Conservation (phyloP, 2,797 vertebrate species). For the Aulostomus chinensis region DNA sequence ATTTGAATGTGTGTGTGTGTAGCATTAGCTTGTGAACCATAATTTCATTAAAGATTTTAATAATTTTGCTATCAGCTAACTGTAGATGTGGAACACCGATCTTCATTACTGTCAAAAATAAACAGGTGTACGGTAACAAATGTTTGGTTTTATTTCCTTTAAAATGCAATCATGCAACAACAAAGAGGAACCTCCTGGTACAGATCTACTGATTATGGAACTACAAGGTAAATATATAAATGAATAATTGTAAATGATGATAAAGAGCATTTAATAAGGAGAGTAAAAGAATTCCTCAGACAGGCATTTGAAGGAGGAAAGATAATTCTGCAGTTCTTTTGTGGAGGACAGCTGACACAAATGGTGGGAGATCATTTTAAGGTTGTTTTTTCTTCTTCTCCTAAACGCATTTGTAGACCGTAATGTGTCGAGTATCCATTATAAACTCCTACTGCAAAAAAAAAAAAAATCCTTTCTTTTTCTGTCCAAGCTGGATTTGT, state of each 20-base stretch:
- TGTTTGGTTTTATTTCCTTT: too few relatives aligned
- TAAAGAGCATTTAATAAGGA: neutral
- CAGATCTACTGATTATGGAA: too few relatives aligned
- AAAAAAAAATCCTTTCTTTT: too few relatives aligned
- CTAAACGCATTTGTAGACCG: neutral
- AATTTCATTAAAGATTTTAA: conserved; percentile 1
- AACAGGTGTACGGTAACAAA: neutral
- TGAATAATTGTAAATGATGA: neutral
- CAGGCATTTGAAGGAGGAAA: too few relatives aligned
- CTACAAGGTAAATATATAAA: too few relatives aligned
- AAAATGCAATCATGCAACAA: too few relatives aligned
- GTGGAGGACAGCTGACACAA: neutral
- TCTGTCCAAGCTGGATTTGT: too few relatives aligned
- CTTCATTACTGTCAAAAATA: neutral
- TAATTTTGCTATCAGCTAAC: neutral
- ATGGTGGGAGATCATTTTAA: too few relatives aligned
- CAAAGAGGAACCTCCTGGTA: too few relatives aligned
- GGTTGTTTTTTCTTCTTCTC: too few relatives aligned
- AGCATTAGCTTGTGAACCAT: conserved; percentile 8
- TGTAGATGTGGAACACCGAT: conserved; percentile 2
- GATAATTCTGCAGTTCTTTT: neutral
- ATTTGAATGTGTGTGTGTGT: conserved; percentile 12
- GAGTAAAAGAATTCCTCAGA: too few relatives aligned
- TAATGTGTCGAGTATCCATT: neutral
- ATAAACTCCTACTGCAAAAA: too few relatives aligned